Conservation (phyloP, 2,113 vertebrate species). For the Piaya cayana region DNA sequence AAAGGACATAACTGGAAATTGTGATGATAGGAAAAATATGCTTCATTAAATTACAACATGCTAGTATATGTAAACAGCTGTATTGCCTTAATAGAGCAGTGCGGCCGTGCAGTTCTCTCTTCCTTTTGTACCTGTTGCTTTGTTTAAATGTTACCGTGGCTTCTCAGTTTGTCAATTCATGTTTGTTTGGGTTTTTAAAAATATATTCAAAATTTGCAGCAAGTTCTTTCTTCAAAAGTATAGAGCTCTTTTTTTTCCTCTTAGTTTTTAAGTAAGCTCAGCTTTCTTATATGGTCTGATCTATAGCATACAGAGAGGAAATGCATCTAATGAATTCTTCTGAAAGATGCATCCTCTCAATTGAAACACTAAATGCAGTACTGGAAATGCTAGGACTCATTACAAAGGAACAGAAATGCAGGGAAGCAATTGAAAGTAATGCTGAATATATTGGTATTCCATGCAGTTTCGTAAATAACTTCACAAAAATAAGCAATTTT, state of each 20-base stretch:
- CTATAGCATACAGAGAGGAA: not conserved
- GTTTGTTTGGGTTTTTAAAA: not conserved
- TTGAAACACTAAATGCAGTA: constrained; percentile 33
- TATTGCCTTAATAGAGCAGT: not conserved
- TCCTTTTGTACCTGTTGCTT: not conserved
- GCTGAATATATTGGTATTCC: constrained; percentile 37
- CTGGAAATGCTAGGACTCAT: constrained; percentile 18
- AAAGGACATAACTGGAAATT: not conserved
- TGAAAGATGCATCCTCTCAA: constrained; percentile 3
- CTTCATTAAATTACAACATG: not conserved
- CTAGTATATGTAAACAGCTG: not conserved
- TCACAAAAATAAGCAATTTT: constrained; percentile 48
- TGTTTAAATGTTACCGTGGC: not conserved
- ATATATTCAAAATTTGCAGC: not conserved
- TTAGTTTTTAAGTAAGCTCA: constrained; percentile 14
- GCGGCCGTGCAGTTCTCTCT: not conserved
- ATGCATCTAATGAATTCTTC: not conserved
- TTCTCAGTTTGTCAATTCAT: not conserved
- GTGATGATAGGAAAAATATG: not conserved
- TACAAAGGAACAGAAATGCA: constrained; percentile 26
- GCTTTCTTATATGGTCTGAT: constrained; percentile 2
- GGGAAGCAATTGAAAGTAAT: constrained; percentile 52
- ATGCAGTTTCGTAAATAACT: constrained; percentile 28
- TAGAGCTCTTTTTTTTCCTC: not conserved
- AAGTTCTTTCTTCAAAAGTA: not conserved